These are phyloP conservation scores for Lottia scabra DNA, from an alignment of 2,888 invertebrate species.

Conservation along the genomic window DNA sequence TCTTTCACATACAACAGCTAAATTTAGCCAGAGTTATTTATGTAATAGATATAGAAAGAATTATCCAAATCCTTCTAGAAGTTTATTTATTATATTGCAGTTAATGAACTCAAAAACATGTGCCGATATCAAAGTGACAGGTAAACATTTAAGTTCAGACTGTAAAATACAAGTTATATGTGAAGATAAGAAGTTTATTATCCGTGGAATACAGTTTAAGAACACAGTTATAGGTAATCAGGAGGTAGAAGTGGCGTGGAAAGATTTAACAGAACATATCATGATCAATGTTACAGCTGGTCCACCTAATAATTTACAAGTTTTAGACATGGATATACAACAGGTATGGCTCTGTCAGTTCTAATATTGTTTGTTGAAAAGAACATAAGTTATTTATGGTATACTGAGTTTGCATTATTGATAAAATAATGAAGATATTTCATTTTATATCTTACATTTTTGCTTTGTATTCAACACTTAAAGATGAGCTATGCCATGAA, in stretches of 20 bases:
- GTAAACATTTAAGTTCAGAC: constrained; percentile 44
- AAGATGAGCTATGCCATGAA: too few species aligned
- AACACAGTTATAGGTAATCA: constrained; percentile 51
- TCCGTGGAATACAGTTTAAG: constrained; percentile 54
- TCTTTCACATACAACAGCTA: too few species aligned
- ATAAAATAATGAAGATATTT: too few species aligned
- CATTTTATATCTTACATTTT: too few species aligned
- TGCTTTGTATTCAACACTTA: too few species aligned
- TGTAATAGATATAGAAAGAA: too few species aligned
- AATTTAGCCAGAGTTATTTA: too few species aligned
- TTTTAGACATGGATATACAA: constrained; percentile 54
- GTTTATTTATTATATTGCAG: neutral
- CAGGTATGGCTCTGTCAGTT: constrained; percentile 39
- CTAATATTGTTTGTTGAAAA: too few species aligned
- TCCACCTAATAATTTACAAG: constrained; percentile 53
- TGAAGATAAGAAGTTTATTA: constrained; percentile 35
- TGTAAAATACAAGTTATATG: constrained; percentile 30
- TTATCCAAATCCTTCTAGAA: too few species aligned
- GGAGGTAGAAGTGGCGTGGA: constrained; percentile 57
- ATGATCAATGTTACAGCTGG: constrained; percentile 61
- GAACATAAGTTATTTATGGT: too few species aligned
- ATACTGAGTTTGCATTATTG: too few species aligned
- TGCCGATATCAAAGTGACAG: constrained; percentile 52
- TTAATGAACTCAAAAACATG: constrained; percentile 18
- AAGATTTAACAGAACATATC: constrained; percentile 55